Conservation (phyloP, 2,888 invertebrate species). For the Megalurothrips usitatus region DNA sequence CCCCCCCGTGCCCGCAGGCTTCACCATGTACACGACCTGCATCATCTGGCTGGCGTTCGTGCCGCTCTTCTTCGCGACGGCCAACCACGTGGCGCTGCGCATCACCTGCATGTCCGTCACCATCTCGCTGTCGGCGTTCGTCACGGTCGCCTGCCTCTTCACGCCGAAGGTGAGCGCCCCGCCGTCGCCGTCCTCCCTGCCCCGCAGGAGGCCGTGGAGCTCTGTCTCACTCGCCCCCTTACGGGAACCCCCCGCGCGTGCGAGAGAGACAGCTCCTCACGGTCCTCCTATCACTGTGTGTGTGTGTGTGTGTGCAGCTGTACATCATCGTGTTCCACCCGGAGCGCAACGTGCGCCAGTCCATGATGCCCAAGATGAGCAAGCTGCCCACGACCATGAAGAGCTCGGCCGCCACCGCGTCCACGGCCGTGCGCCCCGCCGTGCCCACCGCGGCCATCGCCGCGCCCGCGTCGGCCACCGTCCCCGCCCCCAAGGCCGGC, state of each 20-base stretch:
- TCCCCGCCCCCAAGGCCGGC: neutral
- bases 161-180: constrained; percentile 63
- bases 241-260: too few relatives aligned
- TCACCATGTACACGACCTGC: constrained; percentile 98
- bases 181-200: neutral
- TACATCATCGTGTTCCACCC: constrained; percentile 54
- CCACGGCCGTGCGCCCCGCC: constrained; percentile 2
- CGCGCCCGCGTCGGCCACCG: neutral
- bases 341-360: constrained; percentile 53
- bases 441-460: constrained; percentile 8
- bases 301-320: constrained; percentile 42
- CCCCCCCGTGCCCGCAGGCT: constrained; percentile 59
- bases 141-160: constrained; percentile 88
- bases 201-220: too few relatives aligned
- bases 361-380: constrained; percentile 42
- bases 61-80: constrained; percentile 93
- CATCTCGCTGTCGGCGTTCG: constrained; percentile 89
- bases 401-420: constrained; percentile 20
- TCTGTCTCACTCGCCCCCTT: too few relatives aligned
- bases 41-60: constrained; percentile 98
- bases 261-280: too few relatives aligned
- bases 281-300: too few relatives aligned
- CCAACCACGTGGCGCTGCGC: constrained; percentile 83
- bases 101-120: constrained; percentile 95
- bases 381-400: constrained; percentile 3